Conservation (phyloP, 2,113 vertebrate species). For the Coracopsis vasa region DNA sequence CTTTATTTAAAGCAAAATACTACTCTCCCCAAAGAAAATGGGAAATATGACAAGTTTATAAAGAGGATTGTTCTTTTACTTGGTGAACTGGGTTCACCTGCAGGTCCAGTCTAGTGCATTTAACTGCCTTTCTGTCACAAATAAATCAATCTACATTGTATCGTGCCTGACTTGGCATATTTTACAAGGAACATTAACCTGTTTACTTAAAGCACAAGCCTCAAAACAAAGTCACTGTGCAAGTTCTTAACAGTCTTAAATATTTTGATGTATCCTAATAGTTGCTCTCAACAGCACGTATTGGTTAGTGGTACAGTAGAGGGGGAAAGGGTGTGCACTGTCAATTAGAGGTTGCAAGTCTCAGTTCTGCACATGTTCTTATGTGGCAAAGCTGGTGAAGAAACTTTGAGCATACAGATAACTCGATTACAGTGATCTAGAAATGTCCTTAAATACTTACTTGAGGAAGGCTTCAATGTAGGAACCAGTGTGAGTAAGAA, state of each 20-base stretch:
- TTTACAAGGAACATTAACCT: not conserved
- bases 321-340: not conserved
- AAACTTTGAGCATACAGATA: not conserved
- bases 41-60: not conserved
- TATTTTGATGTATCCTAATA: not conserved
- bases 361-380: not conserved
- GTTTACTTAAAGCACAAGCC: not conserved
- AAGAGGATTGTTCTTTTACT: not conserved
- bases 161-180: not conserved
- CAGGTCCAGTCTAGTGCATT: not conserved
- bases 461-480: not conserved
- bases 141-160: constrained; percentile 11
- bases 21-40: not conserved
- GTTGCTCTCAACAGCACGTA: not conserved
- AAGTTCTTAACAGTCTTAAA: not conserved
- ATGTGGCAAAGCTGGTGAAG: not conserved
- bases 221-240: not conserved
- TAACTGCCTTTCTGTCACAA: not conserved
- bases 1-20: not conserved
- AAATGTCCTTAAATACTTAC: not conserved
- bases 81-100: constrained; percentile 9
- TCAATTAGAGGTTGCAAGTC: not conserved
- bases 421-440: not conserved
- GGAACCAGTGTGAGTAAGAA: not conserved
- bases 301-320: not conserved